Conservation (phyloP, 1,140 invertebrate species). For the Trachymyrmex cornetzi region DNA sequence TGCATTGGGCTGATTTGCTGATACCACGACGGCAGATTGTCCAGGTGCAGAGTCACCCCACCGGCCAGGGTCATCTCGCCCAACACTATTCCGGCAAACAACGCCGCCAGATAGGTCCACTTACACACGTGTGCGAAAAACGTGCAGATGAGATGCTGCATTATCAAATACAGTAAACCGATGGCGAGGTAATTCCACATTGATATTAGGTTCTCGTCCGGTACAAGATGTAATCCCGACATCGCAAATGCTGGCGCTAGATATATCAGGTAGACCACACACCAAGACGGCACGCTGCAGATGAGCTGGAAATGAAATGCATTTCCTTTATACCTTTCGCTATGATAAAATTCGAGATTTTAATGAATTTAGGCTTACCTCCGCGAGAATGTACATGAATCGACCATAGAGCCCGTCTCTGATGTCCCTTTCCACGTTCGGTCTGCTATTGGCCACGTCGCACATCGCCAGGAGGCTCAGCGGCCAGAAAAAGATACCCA, state of each 20-base stretch:
- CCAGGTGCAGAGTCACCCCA: constrained; percentile 91
- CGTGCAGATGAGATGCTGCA: constrained; percentile 91
- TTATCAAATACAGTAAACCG: constrained; percentile 92
- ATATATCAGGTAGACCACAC: constrained; percentile 92
- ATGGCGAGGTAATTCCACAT: constrained; percentile 82
- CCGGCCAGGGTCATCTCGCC: constrained; percentile 89
- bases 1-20: constrained; percentile 91
- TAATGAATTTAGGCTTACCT: constrained; percentile 87
- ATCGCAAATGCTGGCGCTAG: constrained; percentile 95
- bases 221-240: constrained; percentile 90
- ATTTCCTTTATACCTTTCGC: not conserved
- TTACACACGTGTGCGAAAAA: constrained; percentile 90
- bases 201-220: constrained; percentile 83
- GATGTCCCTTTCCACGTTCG: constrained; percentile 92
- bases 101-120: constrained; percentile 87
- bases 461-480: constrained; percentile 90
- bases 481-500: constrained; percentile 93
- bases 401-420: constrained; percentile 92
- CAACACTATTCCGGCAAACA: constrained; percentile 89
- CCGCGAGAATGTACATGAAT: constrained; percentile 92
- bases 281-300: constrained; percentile 89
- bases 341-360: not conserved
- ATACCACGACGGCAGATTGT: constrained; percentile 90
- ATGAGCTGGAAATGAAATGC: constrained; percentile 86
- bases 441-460: constrained; percentile 90